Evolutionary conservation across 2,113 vertebrate genomes (phyloP).

Genomic region (Callocephalon fimbriatum): DNA sequence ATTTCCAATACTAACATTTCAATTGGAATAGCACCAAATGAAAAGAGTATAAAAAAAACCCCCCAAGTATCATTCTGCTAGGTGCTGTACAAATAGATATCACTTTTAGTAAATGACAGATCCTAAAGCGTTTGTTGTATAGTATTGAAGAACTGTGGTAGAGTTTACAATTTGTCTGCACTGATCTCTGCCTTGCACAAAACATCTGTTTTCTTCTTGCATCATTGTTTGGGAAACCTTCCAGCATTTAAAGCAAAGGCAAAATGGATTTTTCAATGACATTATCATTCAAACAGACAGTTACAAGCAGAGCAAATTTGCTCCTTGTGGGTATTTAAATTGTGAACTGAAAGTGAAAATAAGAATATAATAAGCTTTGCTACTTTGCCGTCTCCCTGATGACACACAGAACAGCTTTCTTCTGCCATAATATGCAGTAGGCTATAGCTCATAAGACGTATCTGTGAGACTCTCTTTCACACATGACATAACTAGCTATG

Average conservation of each 20-base stretch:
- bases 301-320: neutral
- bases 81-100: neutral
- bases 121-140: neutral
- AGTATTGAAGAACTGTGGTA: neutral
- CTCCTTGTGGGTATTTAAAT: neutral
- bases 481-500: neutral
- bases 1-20: neutral
- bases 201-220: neutral
- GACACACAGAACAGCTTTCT: neutral
- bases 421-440: neutral
- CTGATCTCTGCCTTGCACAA: neutral
- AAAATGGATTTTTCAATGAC: constrained; percentile 4
- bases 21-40: neutral
- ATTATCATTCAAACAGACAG: neutral
- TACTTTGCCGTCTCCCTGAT: neutral
- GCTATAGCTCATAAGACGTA: neutral
- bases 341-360: constrained; percentile 14
- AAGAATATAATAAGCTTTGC: neutral
- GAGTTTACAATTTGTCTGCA: neutral
- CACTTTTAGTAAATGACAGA: neutral
- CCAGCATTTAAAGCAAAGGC: neutral
- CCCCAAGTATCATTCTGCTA: neutral
- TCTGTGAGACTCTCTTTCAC: neutral
- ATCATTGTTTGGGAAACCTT: neutral
- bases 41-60: neutral